Evolutionary conservation across 2,113 vertebrate genomes (phyloP).

Genomic region (Copsychus sechellarum): DNA sequence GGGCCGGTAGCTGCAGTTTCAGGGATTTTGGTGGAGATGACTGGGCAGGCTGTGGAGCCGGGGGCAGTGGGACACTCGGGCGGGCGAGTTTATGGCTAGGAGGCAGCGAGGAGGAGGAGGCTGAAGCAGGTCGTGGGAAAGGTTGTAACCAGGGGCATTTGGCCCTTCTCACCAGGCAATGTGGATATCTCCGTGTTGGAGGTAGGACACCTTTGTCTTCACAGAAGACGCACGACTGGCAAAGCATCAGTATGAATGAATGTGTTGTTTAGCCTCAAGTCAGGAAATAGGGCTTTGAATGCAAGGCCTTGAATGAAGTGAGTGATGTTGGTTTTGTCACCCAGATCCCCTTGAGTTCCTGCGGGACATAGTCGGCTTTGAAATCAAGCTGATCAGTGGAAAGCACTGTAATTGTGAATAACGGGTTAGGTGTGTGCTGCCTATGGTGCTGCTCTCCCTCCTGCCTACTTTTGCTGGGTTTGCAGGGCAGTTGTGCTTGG

Average conservation of each 20-base stretch:
- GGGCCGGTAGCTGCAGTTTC: neutral
- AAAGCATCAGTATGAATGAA: neutral
- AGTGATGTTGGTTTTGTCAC: neutral
- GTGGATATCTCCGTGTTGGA: neutral
- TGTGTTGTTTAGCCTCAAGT: neutral
- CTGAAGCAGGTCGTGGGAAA: neutral
- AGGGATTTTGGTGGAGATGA: neutral
- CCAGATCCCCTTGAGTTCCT: neutral
- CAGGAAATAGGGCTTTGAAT: neutral
- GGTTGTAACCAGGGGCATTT: neutral
- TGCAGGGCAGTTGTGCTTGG: neutral
- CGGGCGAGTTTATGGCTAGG: fast-evolving
- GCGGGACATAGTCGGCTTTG: neutral
- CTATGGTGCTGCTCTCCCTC: neutral
- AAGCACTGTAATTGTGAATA: neutral
- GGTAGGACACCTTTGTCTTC: fast-evolving
- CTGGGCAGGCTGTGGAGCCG: neutral
- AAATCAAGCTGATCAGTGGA: neutral
- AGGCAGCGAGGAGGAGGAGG: neutral
- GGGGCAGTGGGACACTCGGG: neutral
- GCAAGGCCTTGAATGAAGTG: neutral
- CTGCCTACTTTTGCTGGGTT: neutral
- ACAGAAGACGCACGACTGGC: fast-evolving
- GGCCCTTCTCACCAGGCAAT: neutral
- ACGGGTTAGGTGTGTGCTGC: neutral